A percentile compares a stretch with the other conserved stretches of the same genome.
Conservation (phyloP, 2,113 vertebrate genomes). For the Oreotrochilus melanogaster region DNA sequence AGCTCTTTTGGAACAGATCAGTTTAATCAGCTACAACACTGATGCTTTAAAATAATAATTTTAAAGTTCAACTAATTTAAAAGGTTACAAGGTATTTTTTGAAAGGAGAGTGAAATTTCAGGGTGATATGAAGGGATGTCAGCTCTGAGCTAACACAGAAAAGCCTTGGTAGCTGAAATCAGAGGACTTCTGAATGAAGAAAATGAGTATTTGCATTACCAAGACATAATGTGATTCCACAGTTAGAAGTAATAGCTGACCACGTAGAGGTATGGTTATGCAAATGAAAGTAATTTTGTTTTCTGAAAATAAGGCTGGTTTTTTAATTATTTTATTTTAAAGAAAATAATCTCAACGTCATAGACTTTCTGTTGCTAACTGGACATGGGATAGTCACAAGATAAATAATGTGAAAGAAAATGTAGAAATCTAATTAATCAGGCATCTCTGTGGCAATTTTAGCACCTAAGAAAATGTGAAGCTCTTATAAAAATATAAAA, state of each 20-base stretch:
- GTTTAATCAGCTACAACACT: background rate
- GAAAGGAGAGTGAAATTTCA: background rate
- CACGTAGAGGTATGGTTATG: conserved; percentile 36
- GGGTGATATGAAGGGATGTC: background rate
- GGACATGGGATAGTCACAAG: conserved; percentile 15
- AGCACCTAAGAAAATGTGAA: background rate
- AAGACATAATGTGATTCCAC: background rate
- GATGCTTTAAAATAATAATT: conserved; percentile 1
- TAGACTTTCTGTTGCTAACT: background rate
- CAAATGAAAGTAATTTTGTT: conserved; percentile 40
- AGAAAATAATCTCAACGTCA: conserved; percentile 5
- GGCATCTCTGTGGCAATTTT: background rate
- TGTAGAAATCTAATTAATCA: conserved; percentile 22
- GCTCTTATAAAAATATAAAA: background rate
- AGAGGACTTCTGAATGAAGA: conserved; percentile 32
- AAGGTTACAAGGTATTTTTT: background rate
- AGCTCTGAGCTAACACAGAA: background rate
- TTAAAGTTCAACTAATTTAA: background rate
- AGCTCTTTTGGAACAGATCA: background rate
- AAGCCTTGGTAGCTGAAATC: conserved; percentile 15
- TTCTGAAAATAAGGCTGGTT: conserved; percentile 5
- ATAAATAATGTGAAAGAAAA: background rate
- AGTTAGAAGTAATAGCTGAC: conserved; percentile 39
- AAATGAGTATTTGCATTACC: conserved; percentile 52
- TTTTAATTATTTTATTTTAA: background rate